phyloP scores from a whole-genome alignment of 1,140 invertebrate species.

The Listronotus oregonensis region DNA sequence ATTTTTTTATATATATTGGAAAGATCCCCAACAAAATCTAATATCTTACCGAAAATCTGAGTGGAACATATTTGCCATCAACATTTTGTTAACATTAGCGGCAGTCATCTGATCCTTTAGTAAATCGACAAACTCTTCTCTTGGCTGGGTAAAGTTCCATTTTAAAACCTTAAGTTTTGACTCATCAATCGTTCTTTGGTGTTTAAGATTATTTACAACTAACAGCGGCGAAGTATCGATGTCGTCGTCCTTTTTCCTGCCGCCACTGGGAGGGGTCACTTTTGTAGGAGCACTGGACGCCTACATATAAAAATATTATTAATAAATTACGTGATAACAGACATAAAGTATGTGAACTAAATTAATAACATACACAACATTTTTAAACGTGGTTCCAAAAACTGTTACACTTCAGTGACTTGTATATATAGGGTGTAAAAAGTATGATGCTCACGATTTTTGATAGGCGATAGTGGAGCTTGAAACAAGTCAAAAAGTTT shows the following conservation, averaged over 20 bases:
- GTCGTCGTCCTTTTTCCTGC: conserved; percentile 85
- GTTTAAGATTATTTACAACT: conserved; percentile 85
- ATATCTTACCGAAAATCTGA: conserved; percentile 77
- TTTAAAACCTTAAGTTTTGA: conserved; percentile 90
- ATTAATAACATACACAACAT: too few relatives aligned
- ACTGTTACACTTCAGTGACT: too few relatives aligned
- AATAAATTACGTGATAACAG: not conserved
- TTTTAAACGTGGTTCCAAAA: too few relatives aligned
- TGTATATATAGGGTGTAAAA: too few relatives aligned
- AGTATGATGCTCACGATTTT: too few relatives aligned
- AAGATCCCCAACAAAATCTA: too few relatives aligned
- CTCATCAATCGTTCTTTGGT: conserved; percentile 90
- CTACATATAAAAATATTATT: conserved; percentile 30
- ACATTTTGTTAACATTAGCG: conserved; percentile 82
- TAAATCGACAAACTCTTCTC: conserved; percentile 92
- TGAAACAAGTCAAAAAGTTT: too few relatives aligned
- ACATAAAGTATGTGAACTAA: too few relatives aligned
- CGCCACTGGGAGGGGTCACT: conserved; percentile 53
- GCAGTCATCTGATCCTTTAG: conserved; percentile 89
- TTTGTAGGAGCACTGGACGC: conserved; percentile 28
- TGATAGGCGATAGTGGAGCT: too few relatives aligned
- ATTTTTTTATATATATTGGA: too few relatives aligned
- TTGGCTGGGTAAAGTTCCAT: conserved; percentile 94
- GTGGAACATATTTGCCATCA: conserved; percentile 92
- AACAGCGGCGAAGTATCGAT: conserved; percentile 80